Evolutionary conservation across 2,888 invertebrate genomes (phyloP).

Genomic region (Crepidodera aurea): DNA sequence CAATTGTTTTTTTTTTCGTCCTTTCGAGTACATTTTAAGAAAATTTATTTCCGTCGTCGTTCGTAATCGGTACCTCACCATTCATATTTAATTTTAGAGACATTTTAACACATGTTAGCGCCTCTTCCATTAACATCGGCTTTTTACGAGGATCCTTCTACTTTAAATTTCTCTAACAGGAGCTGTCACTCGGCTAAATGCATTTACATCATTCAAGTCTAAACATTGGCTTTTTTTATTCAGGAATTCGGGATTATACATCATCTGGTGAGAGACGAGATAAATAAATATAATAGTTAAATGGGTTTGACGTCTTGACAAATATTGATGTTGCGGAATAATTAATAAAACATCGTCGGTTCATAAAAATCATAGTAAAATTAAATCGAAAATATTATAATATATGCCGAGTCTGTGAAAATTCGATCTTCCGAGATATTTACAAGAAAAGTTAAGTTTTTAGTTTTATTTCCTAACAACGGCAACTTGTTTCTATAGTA

Average conservation of each 20-base stretch:
- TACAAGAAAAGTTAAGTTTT: no score
- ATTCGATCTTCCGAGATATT: no score
- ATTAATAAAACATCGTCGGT: no score
- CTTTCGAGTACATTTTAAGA: neutral
- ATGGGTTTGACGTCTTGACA: neutral
- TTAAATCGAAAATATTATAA: no score
- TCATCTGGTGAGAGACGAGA: neutral
- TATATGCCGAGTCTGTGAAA: no score
- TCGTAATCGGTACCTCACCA: neutral
- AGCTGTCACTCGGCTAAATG: conserved; percentile 51
- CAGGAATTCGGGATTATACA: neutral
- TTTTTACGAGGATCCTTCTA: conserved; percentile 38
- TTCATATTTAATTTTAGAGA: conserved; percentile 1
- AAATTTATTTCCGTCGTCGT: neutral
- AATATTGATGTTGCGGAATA: neutral
- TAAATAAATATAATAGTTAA: neutral
- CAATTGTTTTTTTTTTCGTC: neutral
- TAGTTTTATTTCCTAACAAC: no score
- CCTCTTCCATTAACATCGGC: conserved; percentile 41
- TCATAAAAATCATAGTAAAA: no score
- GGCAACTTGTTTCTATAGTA: no score
- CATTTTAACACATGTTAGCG: neutral
- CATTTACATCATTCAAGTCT: conserved; percentile 50
- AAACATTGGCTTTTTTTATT: conserved; percentile 41
- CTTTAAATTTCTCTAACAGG: conserved; percentile 47